phyloP scores from a whole-genome alignment of 2,888 invertebrate genomes.

The Thysanoteuthis rhombus region DNA sequence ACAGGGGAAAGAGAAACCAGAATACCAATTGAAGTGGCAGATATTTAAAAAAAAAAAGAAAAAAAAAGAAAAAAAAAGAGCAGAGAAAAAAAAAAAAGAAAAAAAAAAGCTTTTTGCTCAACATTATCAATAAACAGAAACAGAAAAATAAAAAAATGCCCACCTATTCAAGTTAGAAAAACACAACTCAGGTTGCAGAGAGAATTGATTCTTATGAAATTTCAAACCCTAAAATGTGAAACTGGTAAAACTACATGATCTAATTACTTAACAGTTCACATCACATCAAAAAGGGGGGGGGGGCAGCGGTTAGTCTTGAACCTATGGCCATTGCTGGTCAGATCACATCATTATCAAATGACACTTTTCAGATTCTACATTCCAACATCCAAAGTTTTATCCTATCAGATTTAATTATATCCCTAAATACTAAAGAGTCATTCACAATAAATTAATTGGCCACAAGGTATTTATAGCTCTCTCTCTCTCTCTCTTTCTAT shows the following conservation, averaged over 20 bases:
- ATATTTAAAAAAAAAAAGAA: no score
- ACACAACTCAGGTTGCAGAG: neutral
- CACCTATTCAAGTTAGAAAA: neutral
- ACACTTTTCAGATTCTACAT: no score
- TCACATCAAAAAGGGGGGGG: neutral
- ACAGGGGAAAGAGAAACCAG: neutral
- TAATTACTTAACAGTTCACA: neutral
- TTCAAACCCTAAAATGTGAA: no score
- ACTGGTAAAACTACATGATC: no score
- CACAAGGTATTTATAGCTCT: no score
- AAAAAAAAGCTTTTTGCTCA: neutral
- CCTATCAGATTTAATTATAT: no score
- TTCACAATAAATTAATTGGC: no score
- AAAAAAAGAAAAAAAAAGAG: neutral
- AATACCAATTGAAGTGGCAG: neutral
- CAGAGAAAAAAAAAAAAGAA: neutral
- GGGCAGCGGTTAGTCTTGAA: neutral
- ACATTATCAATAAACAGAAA: neutral
- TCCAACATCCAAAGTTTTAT: no score
- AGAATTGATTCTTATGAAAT: neutral
- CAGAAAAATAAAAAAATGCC: fast-evolving
- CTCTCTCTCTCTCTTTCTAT: no score
- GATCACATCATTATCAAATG: no score
- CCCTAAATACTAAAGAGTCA: no score
- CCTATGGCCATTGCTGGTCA: neutral